phyloP scores from a whole-genome alignment of 92 coral and sea anemone genomes.

The Zoanthus gigantus region DNA sequence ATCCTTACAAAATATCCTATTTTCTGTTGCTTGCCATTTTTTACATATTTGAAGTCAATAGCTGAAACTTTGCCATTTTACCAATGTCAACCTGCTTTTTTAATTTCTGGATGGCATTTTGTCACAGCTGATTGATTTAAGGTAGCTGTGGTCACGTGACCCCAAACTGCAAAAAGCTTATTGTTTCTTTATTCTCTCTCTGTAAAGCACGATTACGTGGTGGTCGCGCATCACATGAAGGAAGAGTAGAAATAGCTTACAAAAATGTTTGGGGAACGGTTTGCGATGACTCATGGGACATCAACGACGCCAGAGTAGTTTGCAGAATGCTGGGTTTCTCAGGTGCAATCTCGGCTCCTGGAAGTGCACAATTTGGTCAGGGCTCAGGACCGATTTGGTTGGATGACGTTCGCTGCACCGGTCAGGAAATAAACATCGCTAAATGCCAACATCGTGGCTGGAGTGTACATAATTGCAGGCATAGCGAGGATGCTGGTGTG shows the following conservation, averaged over 20 bases:
- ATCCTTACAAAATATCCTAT: too few species aligned
- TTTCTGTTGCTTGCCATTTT: too few species aligned
- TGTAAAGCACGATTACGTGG: background rate
- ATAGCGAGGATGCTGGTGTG: constrained; percentile 44
- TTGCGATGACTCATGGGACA: too few species aligned
- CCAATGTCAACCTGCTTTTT: too few species aligned
- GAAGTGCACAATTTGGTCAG: constrained; percentile 24
- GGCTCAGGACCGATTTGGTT: constrained; percentile 25
- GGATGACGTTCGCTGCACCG: constrained; percentile 33
- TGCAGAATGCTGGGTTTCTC: constrained; percentile 38
- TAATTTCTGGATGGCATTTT: too few species aligned
- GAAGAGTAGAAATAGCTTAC: constrained; percentile 15
- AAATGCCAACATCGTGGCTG: background rate
- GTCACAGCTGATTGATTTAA: too few species aligned
- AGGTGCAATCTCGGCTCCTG: background rate
- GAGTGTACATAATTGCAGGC: constrained; percentile 10
- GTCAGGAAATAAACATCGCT: background rate
- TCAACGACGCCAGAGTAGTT: constrained; percentile 3
- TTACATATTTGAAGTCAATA: too few species aligned
- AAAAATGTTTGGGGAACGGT: constrained; percentile 19
- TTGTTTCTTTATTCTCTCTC: background rate
- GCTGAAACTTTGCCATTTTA: too few species aligned
- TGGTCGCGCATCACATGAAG: constrained; percentile 1
- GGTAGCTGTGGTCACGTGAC: too few species aligned
- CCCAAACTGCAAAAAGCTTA: background rate